phyloP scores from a whole-genome alignment of 1,140 invertebrate genomes.

The Muscidifurax raptorellus region DNA sequence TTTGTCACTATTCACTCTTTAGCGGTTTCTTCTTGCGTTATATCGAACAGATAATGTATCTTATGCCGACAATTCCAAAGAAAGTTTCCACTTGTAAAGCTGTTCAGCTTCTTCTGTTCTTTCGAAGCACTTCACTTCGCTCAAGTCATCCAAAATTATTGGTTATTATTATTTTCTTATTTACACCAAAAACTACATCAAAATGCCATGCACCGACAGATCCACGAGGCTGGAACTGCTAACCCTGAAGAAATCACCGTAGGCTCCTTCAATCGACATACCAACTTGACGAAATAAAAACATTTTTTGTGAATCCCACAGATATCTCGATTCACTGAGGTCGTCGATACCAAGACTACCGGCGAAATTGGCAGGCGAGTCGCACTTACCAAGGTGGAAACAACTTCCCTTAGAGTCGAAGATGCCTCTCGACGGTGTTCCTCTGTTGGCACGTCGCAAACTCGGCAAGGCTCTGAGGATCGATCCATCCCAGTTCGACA shows the following conservation, averaged over 20 bases:
- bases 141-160: constrained; percentile 20
- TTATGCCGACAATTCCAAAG: too few relatives aligned
- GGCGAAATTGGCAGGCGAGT: constrained; percentile 60
- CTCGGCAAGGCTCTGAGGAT: constrained; percentile 63
- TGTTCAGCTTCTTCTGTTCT: too few relatives aligned
- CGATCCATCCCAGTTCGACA: constrained; percentile 57
- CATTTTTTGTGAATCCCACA: not conserved
- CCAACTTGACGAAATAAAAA: not conserved
- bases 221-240: not conserved
- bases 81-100: too few relatives aligned
- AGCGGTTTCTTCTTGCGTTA: too few relatives aligned
- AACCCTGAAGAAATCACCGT: constrained; percentile 16
- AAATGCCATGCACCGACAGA: not conserved
- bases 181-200: not conserved
- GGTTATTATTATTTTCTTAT: not conserved
- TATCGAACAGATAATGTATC: too few relatives aligned
- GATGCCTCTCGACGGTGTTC: constrained; percentile 57
- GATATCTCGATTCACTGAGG: constrained; percentile 58
- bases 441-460: constrained; percentile 61
- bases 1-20: too few relatives aligned
- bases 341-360: constrained; percentile 62
- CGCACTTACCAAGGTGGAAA: constrained; percentile 70
- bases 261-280: not conserved
- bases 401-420: constrained; percentile 67
- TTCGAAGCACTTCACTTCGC: too few relatives aligned